phyloP scores from a whole-genome alignment of 2,888 invertebrate species.

The Venusia cambrica region DNA sequence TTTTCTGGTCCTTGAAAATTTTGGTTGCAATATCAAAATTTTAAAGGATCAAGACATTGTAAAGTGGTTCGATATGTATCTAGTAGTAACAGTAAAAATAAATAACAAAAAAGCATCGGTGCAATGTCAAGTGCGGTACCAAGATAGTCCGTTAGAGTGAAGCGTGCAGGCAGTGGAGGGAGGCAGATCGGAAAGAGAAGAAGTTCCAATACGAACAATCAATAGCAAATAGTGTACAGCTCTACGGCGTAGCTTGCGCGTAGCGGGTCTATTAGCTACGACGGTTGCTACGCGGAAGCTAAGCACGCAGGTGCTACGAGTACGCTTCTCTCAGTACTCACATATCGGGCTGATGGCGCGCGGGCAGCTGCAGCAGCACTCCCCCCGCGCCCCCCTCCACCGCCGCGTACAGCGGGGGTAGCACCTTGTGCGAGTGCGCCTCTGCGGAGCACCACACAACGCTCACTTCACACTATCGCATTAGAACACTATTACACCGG shows the following conservation, averaged over 20 bases:
- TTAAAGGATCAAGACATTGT: too few species aligned
- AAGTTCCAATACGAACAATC: too few species aligned
- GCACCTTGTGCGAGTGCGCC: constrained; percentile 67
- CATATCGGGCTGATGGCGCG: constrained; percentile 49
- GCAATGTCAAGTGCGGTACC: constrained; percentile 33
- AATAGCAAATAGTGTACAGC: too few species aligned
- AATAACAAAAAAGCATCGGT: too few species aligned
- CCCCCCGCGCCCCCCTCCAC: constrained; percentile 53
- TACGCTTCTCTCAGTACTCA: constrained; percentile 46
- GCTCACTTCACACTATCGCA: constrained; percentile 31
- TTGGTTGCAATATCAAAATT: too few species aligned
- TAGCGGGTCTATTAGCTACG: constrained; percentile 11
- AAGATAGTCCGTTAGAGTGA: constrained; percentile 14
- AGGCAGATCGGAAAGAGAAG: too few species aligned
- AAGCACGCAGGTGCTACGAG: constrained; percentile 10
- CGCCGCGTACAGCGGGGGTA: constrained; percentile 74
- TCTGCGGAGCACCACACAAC: constrained; percentile 59
- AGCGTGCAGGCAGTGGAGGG: constrained; percentile 3
- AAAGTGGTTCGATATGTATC: too few species aligned
- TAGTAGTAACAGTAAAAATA: too few species aligned
- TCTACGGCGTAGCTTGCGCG: constrained; percentile 15
- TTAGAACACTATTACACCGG: not conserved
- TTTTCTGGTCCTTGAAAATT: too few species aligned
- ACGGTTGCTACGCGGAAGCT: constrained; percentile 13
- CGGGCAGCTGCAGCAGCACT: constrained; percentile 51